Conservation (phyloP, 2,797 vertebrate species). For the Clarias fuscus region DNA sequence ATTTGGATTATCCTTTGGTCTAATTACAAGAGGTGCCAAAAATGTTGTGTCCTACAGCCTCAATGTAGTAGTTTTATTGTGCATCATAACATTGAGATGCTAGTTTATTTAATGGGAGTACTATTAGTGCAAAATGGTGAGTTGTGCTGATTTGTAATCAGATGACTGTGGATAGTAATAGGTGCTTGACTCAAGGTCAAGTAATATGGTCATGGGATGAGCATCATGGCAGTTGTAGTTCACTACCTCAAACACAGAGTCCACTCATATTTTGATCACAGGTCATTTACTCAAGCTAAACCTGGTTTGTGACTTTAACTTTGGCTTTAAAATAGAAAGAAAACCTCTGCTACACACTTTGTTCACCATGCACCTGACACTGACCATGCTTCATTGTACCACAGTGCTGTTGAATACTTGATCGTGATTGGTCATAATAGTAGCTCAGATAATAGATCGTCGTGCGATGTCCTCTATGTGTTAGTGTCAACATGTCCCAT, state of each 20-base stretch:
- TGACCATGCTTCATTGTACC: no score
- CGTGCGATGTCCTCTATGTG: background rate
- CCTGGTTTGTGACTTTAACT: background rate
- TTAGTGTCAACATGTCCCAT: no score
- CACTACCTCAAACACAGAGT: background rate
- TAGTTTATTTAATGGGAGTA: background rate
- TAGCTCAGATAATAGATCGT: background rate
- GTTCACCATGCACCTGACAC: background rate
- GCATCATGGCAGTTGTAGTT: background rate
- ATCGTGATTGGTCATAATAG: background rate
- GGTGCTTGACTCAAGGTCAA: background rate
- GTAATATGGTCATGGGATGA: background rate
- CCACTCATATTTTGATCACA: background rate
- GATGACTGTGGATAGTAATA: background rate
- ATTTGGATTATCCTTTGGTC: background rate
- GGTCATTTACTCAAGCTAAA: background rate
- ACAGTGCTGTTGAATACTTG: background rate
- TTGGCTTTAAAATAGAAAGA: background rate
- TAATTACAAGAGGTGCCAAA: background rate
- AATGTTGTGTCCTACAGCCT: no score
- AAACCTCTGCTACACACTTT: background rate
- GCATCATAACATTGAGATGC: background rate
- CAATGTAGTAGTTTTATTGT: no score
- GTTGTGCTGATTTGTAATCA: background rate
- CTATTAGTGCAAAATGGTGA: background rate